A percentile compares a stretch with the other conserved stretches of the same genome.
These are phyloP conservation scores for Sminthurides aquaticus DNA, from an alignment of 2,888 invertebrate species.

Conservation along the genomic window DNA sequence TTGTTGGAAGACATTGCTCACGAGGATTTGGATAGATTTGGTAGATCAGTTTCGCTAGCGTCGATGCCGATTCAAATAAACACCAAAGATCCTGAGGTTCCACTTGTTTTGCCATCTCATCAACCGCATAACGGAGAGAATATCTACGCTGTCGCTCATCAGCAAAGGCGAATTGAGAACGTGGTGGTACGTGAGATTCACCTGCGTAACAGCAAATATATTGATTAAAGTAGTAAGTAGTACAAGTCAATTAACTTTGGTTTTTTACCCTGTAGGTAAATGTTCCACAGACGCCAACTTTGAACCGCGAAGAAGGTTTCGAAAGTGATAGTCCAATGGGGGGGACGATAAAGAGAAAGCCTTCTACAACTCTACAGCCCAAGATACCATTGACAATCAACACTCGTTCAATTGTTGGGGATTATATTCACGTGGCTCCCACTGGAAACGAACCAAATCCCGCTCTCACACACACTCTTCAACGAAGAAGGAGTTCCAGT, in stretches of 20 bases:
- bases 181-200: slow-evolving; percentile 16
- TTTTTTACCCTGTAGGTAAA: slow-evolving; percentile 9
- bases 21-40: slow-evolving; percentile 71
- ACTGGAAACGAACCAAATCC: slow-evolving; percentile 42
- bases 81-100: slow-evolving; percentile 24
- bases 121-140: slow-evolving; percentile 14
- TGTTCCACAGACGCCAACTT: slow-evolving; percentile 6
- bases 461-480: slow-evolving; percentile 40
- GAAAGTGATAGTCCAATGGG: slow-evolving; percentile 49
- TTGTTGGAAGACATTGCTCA: slow-evolving; percentile 76
- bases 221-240: not conserved
- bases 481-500: slow-evolving; percentile 39
- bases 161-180: not conserved
- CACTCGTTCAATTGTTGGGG: slow-evolving; percentile 66
- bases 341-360: slow-evolving; percentile 79
- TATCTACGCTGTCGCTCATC: slow-evolving; percentile 1
- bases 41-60: slow-evolving; percentile 76
- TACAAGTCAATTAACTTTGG: not conserved
- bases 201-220: too few relatives aligned
- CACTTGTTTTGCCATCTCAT: slow-evolving; percentile 1
- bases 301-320: slow-evolving; percentile 51
- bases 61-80: slow-evolving; percentile 51
- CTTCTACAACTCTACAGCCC: slow-evolving; percentile 70
- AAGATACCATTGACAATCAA: slow-evolving; percentile 84
- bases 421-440: slow-evolving; percentile 67